Percentiles rank a stretch among this genome's conserved stretches.
Evolutionary conservation across 2,797 vertebrate species (phyloP).

Genomic region (Sparidentex hasta): DNA sequence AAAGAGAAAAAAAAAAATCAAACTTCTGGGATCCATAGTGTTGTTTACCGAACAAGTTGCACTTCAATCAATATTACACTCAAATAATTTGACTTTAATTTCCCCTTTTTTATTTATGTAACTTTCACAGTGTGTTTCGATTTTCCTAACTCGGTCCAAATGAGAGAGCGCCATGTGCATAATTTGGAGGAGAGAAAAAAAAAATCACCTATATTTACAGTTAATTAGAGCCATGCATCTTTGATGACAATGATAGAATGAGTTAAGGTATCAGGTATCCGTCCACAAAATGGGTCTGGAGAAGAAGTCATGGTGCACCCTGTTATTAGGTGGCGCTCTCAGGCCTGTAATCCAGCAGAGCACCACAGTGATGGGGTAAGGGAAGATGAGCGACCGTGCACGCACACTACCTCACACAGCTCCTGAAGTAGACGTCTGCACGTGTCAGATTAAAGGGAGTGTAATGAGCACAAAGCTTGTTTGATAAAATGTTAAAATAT

Average conservation of each 20-base stretch:
- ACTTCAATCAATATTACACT: conserved; percentile 79
- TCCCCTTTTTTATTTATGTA: conserved; percentile 69
- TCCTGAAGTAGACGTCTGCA: conserved; percentile 15
- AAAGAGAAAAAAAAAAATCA: conserved; percentile 69
- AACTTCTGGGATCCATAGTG: conserved; percentile 85
- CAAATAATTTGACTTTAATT: conserved; percentile 64
- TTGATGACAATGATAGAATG: conserved; percentile 81
- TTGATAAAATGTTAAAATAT: neutral
- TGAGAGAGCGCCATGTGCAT: conserved; percentile 76
- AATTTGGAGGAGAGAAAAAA: conserved; percentile 77
- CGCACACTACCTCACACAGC: conserved; percentile 57
- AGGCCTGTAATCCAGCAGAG: conserved; percentile 73
- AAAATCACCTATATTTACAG: conserved; percentile 81
- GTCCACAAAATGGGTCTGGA: conserved; percentile 66
- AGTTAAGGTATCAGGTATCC: conserved; percentile 79
- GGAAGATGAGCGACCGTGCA: conserved; percentile 58
- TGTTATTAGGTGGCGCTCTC: conserved; percentile 74
- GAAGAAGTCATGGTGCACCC: conserved; percentile 57
- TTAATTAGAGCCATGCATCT: conserved; percentile 83
- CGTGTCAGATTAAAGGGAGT: neutral
- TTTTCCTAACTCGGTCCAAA: conserved; percentile 78
- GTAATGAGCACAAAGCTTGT: neutral
- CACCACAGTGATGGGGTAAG: conserved; percentile 36
- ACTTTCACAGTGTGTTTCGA: conserved; percentile 76
- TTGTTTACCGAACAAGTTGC: conserved; percentile 86